Conservation (phyloP, 1,140 invertebrate genomes). For the Xylocopa sonorina region DNA sequence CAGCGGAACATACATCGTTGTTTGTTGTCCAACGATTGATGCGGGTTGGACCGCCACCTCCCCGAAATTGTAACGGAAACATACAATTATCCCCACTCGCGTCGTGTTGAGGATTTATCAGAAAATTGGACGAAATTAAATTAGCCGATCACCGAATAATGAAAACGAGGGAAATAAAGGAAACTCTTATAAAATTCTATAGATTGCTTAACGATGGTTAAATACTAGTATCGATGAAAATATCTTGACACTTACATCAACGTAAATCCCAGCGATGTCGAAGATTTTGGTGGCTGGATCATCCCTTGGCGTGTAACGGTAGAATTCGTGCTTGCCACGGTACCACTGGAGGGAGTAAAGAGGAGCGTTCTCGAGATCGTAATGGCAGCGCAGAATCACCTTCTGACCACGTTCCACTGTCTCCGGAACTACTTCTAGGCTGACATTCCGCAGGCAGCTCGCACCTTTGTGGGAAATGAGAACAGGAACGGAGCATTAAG, state of each 20-base stretch:
- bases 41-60: neutral
- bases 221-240: neutral
- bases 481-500: conserved; percentile 72
- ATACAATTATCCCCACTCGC: neutral
- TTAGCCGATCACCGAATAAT: no score
- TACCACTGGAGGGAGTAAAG: conserved; percentile 94
- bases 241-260: conserved; percentile 86
- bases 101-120: no score
- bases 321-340: conserved; percentile 87
- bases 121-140: no score
- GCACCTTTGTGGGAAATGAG: conserved; percentile 70
- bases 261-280: conserved; percentile 86
- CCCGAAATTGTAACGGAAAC: neutral
- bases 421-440: conserved; percentile 82
- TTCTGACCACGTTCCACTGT: conserved; percentile 86
- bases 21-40: conserved; percentile 7
- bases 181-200: no score
- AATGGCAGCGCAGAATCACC: conserved; percentile 87
- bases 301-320: conserved; percentile 87
- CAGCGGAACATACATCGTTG: neutral
- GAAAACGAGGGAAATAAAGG: no score
- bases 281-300: conserved; percentile 87
- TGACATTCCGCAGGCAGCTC: conserved; percentile 81
- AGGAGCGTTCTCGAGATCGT: conserved; percentile 86
- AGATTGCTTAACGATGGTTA: no score